Base-by-base conservation (phyloP, 2,888 invertebrate genomes). In the Lumbricus terrestris region DNA sequence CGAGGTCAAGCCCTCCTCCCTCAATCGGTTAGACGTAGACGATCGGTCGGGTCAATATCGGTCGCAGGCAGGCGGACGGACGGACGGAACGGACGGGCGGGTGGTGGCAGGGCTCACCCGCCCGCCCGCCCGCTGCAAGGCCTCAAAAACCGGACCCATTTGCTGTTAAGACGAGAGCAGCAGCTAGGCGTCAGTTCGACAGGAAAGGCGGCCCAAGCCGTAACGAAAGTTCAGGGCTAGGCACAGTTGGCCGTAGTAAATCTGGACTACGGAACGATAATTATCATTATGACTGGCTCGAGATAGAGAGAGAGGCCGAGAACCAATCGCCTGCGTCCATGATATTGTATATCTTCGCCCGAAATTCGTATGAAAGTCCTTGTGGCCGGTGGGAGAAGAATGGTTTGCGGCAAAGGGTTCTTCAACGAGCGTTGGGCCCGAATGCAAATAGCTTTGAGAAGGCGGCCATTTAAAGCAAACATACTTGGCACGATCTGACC, bases 141-240 rank as follows among this genome's bases (percentile, higher is more conserved):
- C 69, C 69, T 69, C n/a, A 69, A 69, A 69, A 69, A 69, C 69
- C 69, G 69, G 69, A 69, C 69, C 69, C 69, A n/a, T 69, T 69
- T 69, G 29, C 3, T 0, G 6, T 40, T 6, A 40, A 69, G 47
- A 47, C 20, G 47, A 47, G 1, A 23, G 23, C 23, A 29, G n/a
- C 29, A 69, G 69, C 47, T 47, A 47, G 47, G 47, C 47, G 47
- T 47, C 6, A 23, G 47, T 47, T 47, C 23, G 47, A 23, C 47
- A 47, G 47, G 47, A n/a, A 69, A 69, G 69, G 69, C 8, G n/a
- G n/a, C n/a, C 69, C 69, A 20, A 18, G 20, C 69, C 69, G 69
- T 69, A 69, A 69, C 69, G n/a, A 69, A 69, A 69, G 69, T 69
- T 69, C 69, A 69, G 69, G 69, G 69, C 6, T 69, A 69, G 29